A percentile compares a stretch with the other conserved stretches of the same genome.
Evolutionary conservation across 2,888 invertebrate species (phyloP).

Genomic region (Calliphora vomitoria): DNA sequence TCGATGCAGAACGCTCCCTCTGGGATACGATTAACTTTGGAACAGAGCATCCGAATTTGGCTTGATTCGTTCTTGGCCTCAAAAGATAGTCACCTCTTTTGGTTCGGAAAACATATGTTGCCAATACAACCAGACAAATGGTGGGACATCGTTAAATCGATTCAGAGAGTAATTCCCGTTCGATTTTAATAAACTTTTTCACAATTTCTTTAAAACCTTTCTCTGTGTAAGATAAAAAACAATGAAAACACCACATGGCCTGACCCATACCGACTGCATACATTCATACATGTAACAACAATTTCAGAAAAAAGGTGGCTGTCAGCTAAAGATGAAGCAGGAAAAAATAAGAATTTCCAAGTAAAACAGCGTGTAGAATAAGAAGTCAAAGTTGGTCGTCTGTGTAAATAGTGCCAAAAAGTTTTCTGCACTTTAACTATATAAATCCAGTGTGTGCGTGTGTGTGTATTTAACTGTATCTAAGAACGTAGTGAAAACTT

Average conservation of each 20-base stretch:
- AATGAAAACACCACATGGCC: constrained; percentile 17
- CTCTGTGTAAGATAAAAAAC: constrained; percentile 7
- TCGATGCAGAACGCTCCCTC: no score
- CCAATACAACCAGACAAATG: no score
- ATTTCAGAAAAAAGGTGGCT: constrained; percentile 24
- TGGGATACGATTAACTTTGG: no score
- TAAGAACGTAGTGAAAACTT: constrained; percentile 31
- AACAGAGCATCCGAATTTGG: no score
- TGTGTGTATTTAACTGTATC: background rate
- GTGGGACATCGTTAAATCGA: no score
- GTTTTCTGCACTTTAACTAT: constrained; percentile 54
- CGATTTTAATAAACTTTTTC: no score
- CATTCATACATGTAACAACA: background rate
- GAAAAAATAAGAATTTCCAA: background rate
- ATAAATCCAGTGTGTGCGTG: background rate
- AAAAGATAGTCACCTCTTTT: no score
- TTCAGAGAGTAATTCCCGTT: no score
- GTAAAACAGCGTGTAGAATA: background rate
- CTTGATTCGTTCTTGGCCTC: no score
- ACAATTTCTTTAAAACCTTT: background rate
- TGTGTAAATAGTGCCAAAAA: constrained; percentile 65
- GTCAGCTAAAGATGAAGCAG: constrained; percentile 33
- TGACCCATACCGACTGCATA: constrained; percentile 16
- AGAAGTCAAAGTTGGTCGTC: constrained; percentile 63
- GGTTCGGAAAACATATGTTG: no score